These are phyloP conservation scores for Hartigia nigra DNA, from an alignment of 2,888 invertebrate species.

Conservation along the genomic window DNA sequence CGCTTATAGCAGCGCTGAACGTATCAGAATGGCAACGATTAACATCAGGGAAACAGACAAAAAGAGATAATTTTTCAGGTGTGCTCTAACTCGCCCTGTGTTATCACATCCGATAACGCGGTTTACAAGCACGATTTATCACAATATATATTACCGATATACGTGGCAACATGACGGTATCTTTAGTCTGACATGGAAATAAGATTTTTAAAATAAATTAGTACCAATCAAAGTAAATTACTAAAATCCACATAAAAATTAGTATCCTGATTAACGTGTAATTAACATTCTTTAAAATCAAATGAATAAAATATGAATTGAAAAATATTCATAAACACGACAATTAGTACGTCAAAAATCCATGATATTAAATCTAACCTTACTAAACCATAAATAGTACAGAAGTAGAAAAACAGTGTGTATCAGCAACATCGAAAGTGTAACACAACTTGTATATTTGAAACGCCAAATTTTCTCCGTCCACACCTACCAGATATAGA, in stretches of 20 bases:
- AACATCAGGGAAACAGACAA: too few relatives aligned
- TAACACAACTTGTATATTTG: too few relatives aligned
- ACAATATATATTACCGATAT: background rate
- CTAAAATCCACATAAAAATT: background rate
- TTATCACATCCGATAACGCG: background rate
- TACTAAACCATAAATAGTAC: too few relatives aligned
- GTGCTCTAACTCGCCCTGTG: background rate
- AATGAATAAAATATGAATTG: background rate
- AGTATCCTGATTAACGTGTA: background rate
- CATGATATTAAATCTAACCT: background rate
- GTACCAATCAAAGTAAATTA: background rate
- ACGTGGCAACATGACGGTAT: background rate
- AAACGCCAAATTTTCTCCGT: background rate
- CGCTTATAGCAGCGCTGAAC: background rate
- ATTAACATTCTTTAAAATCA: background rate
- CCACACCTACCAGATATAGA: background rate
- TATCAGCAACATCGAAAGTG: too few relatives aligned
- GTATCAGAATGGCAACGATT: background rate
- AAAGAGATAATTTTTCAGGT: background rate
- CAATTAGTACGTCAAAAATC: background rate
- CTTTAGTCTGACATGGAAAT: background rate
- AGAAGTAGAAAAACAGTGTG: too few relatives aligned
- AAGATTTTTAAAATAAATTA: background rate
- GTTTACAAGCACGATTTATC: background rate
- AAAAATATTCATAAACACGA: background rate